These are phyloP conservation scores for Apolygus lucorum DNA, from an alignment of 1,140 invertebrate genomes.

Conservation along the genomic window DNA sequence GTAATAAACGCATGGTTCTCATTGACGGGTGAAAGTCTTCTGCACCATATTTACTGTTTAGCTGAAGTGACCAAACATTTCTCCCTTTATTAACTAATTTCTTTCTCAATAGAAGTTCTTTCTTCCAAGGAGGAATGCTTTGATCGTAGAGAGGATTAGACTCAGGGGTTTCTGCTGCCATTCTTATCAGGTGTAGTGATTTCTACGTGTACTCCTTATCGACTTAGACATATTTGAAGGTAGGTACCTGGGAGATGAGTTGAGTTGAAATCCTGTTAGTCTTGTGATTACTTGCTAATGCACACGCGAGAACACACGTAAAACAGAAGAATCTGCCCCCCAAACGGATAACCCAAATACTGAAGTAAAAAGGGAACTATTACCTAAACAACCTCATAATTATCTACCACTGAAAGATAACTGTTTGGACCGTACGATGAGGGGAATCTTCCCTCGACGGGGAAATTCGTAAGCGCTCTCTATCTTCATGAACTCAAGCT, in stretches of 20 bases:
- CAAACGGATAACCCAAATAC: background rate
- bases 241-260: background rate
- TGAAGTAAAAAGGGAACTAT: background rate
- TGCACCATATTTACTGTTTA: slow-evolving; percentile 8
- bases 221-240: slow-evolving; percentile 35
- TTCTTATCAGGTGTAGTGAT: slow-evolving; percentile 1
- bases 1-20: slow-evolving; percentile 17
- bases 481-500: background rate
- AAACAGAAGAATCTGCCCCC: background rate
- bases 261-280: background rate
- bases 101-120: slow-evolving; percentile 59
- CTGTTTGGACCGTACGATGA: background rate
- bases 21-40: slow-evolving; percentile 19
- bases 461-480: background rate
- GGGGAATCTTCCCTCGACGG: background rate
- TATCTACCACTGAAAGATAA: background rate
- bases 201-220: slow-evolving; percentile 36
- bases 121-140: slow-evolving; percentile 58
- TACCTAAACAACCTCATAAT: background rate
- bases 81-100: slow-evolving; percentile 34
- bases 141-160: background rate
- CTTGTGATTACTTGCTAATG: background rate
- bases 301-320: background rate
- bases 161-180: background rate
- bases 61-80: slow-evolving; percentile 7